Evolutionary conservation across 2,113 vertebrate species (phyloP).

Genomic region (Lepisosteus oculatus): DNA sequence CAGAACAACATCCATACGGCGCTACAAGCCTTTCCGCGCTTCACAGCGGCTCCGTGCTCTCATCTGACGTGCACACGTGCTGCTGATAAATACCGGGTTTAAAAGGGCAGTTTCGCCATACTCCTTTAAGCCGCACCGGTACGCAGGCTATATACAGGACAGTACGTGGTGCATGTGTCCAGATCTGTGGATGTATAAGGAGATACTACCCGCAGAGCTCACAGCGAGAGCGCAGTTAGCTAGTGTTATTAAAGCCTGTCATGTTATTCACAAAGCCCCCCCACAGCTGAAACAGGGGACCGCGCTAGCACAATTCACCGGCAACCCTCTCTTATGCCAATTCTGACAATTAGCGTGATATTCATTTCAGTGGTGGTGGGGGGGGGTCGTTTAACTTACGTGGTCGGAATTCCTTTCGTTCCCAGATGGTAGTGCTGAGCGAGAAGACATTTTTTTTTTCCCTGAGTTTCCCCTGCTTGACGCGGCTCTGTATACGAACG

Average conservation of each 20-base stretch:
- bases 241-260: conserved; percentile 1
- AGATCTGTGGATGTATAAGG: neutral
- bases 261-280: neutral
- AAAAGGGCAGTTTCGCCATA: too few relatives aligned
- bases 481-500: conserved; percentile 14
- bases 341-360: neutral
- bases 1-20: too few relatives aligned
- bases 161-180: neutral
- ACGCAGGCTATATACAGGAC: neutral
- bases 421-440: conserved; percentile 56
- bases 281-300: neutral
- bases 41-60: too few relatives aligned
- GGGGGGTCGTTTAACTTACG: conserved; percentile 50
- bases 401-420: conserved; percentile 67
- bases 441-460: conserved; percentile 62
- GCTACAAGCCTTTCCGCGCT: too few relatives aligned
- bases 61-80: too few relatives aligned
- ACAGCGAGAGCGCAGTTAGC: conserved; percentile 2
- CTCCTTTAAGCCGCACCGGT: neutral
- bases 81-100: too few relatives aligned
- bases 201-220: conserved; percentile 10
- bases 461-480: conserved; percentile 44
- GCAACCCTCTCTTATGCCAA: too few relatives aligned
- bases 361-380: neutral
- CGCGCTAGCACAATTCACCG: neutral